Conservation (phyloP, 2,888 invertebrate species). For the Scaeva pyrastri region DNA sequence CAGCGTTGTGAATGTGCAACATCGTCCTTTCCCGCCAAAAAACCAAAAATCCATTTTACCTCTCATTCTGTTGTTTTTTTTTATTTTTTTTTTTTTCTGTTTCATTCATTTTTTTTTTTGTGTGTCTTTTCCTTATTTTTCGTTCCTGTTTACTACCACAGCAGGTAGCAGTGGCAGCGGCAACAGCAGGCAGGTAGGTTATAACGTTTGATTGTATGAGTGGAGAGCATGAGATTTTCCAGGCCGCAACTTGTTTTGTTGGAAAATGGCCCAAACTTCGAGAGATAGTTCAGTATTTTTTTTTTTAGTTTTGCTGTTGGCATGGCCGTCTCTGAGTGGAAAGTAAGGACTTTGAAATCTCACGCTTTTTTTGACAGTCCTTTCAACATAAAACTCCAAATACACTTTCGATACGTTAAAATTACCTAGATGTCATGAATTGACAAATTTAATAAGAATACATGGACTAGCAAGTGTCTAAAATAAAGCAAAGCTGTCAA, state of each 20-base stretch:
- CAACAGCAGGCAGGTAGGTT: slow-evolving; percentile 52
- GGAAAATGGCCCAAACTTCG: slow-evolving; percentile 58
- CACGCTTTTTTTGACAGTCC: no score
- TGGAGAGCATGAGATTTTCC: slow-evolving; percentile 49
- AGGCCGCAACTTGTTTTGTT: slow-evolving; percentile 74
- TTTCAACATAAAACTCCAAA: no score
- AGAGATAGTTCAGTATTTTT: slow-evolving; percentile 31
- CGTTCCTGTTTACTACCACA: slow-evolving; percentile 62
- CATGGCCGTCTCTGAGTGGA: background rate
- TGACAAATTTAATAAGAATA: no score
- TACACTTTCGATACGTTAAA: no score
- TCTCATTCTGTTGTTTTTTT: slow-evolving; percentile 26
- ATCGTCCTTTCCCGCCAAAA: slow-evolving; percentile 75
- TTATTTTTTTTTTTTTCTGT: slow-evolving; percentile 11
- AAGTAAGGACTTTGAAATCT: no score
- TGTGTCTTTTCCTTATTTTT: slow-evolving; percentile 31
- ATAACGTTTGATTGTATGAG: slow-evolving; percentile 18
- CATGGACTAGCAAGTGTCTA: no score
- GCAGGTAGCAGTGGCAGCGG: slow-evolving; percentile 65
- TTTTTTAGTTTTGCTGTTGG: background rate
- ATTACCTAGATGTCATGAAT: no score
- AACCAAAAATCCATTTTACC: slow-evolving; percentile 64
- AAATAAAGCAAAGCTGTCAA: no score
- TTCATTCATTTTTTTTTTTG: slow-evolving; percentile 15
- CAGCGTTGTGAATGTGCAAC: slow-evolving; percentile 38